Conservation (phyloP, 2,797 vertebrate genomes). For the Brachyrhaphis roseni region DNA sequence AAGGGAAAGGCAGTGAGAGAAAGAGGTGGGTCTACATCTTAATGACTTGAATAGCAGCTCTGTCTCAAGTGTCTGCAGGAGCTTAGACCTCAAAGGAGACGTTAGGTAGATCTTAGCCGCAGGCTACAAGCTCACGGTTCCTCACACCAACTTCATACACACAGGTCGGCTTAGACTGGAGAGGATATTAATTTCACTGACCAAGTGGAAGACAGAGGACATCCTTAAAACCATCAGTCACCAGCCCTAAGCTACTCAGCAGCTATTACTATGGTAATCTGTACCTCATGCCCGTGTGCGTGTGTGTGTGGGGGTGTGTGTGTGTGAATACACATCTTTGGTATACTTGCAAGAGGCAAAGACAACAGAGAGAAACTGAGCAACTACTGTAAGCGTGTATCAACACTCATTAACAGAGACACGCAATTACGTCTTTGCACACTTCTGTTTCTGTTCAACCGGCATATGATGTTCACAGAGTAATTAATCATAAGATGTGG, state of each 20-base stretch:
- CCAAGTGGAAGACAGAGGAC: constrained; percentile 89
- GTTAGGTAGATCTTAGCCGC: constrained; percentile 60
- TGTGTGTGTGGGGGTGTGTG: constrained; percentile 9
- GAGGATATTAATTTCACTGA: constrained; percentile 98
- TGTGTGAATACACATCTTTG: constrained; percentile 34
- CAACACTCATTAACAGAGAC: constrained; percentile 81
- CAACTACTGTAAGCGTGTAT: constrained; percentile 64
- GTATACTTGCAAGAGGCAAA: constrained; percentile 34
- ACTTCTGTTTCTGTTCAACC: constrained; percentile 78
- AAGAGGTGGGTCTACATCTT: constrained; percentile 56
- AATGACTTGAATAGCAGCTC: constrained; percentile 60
- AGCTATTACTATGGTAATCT: constrained; percentile 94
- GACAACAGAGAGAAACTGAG: constrained; percentile 56
- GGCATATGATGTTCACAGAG: constrained; percentile 80
- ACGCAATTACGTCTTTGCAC: constrained; percentile 73
- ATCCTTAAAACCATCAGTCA: constrained; percentile 97
- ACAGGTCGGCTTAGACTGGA: constrained; percentile 63
- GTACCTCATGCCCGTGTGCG: constrained; percentile 80
- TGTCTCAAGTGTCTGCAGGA: constrained; percentile 46
- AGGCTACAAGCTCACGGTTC: constrained; percentile 50
- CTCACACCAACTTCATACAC: constrained; percentile 42
- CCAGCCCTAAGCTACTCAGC: constrained; percentile 78
- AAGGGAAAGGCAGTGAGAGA: constrained; percentile 46
- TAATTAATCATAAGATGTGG: constrained; percentile 80
- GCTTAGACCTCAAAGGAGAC: constrained; percentile 49